Evolutionary conservation across 2,888 invertebrate genomes (phyloP).

Genomic region (Thymelicus sylvestris): DNA sequence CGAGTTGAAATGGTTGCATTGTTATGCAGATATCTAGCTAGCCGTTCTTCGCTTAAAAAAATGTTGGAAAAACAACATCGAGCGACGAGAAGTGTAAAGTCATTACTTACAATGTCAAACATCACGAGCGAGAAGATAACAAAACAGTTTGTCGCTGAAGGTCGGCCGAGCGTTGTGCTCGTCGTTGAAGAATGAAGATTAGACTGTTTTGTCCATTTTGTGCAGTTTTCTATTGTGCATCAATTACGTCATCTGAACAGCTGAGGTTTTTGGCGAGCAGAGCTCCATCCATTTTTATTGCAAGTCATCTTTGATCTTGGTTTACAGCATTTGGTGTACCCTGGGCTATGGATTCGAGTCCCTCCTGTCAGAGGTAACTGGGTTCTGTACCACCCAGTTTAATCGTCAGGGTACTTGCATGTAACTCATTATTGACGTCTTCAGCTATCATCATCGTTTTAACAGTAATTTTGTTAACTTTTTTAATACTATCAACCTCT

Average conservation of each 20-base stretch:
- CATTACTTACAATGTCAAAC: constrained; percentile 13
- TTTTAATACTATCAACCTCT: not conserved
- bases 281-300: no score
- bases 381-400: no score
- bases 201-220: constrained; percentile 1
- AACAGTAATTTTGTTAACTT: no score
- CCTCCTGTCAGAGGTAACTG: no score
- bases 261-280: no score
- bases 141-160: constrained; percentile 7
- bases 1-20: constrained; percentile 13
- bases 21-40: not conserved
- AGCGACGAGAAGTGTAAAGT: constrained; percentile 4
- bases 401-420: no score
- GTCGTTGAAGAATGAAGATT: constrained; percentile 2
- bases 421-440: no score
- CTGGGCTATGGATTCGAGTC: no score
- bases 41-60: not conserved
- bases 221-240: not conserved
- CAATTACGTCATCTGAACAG: not conserved
- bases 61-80: constrained; percentile 7
- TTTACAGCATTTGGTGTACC: no score
- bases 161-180: constrained; percentile 8
- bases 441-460: no score
- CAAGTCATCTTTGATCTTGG: no score
- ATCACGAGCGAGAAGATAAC: constrained; percentile 11